phyloP scores from a whole-genome alignment of 2,113 vertebrate species.

The Callipepla californica region DNA sequence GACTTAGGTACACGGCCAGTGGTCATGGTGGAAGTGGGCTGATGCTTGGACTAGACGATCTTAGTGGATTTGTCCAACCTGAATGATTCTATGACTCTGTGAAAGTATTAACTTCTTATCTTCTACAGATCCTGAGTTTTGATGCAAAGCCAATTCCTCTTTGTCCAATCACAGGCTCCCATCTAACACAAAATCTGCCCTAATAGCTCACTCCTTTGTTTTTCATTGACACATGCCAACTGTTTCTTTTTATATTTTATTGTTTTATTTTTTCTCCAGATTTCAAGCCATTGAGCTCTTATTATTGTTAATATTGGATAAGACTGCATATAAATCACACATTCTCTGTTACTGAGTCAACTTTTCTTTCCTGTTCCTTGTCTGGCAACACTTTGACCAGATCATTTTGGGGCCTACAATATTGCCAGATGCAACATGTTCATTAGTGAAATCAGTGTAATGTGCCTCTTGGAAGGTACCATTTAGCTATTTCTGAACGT shows the following conservation, averaged over 20 bases:
- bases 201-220: neutral
- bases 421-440: neutral
- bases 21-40: too few relatives aligned
- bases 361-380: neutral
- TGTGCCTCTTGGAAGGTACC: accelerated
- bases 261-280: accelerated
- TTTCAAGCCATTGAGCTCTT: neutral
- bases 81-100: neutral
- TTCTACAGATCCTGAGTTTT: neutral
- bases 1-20: too few relatives aligned
- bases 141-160: neutral
- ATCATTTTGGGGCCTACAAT: neutral
- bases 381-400: neutral
- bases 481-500: accelerated
- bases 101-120: neutral
- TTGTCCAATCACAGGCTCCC: accelerated
- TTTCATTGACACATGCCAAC: neutral
- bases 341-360: neutral
- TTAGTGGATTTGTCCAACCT: too few relatives aligned
- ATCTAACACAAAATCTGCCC: neutral
- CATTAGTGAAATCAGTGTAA: neutral
- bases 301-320: neutral
- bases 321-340: neutral
- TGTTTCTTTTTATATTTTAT: neutral
- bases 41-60: too few relatives aligned